phyloP scores from a whole-genome alignment of 2,797 vertebrate genomes.

The Aotus griseimembra region DNA sequence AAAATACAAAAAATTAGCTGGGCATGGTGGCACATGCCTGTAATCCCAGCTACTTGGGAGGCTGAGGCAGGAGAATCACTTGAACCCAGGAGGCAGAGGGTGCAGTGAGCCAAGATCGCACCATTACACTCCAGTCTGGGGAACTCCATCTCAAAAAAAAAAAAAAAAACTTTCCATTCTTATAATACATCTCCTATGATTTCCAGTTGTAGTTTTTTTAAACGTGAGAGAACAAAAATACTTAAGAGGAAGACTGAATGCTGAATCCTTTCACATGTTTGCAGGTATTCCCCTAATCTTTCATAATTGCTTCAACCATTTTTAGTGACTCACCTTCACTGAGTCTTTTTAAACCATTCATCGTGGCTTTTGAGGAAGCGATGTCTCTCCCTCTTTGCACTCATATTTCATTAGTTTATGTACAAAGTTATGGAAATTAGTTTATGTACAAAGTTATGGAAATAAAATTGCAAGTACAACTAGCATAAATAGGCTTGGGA shows the following conservation, averaged over 20 bases:
- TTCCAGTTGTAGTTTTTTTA: neutral
- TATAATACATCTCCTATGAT: neutral
- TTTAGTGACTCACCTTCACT: neutral
- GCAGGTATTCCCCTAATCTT: neutral
- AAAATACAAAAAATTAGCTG: no score
- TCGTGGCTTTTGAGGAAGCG: neutral
- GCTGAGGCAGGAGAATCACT: no score
- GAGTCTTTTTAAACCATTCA: constrained; percentile 29
- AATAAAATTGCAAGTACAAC: neutral
- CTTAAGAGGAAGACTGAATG: neutral
- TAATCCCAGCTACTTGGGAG: no score
- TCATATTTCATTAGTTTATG: neutral
- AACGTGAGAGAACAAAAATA: neutral
- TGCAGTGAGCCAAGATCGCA: no score
- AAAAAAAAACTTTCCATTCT: neutral
- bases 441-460: neutral
- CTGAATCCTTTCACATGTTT: neutral
- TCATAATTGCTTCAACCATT: neutral
- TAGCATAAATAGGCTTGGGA: neutral
- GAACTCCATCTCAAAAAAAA: no score
- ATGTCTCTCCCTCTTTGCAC: neutral
- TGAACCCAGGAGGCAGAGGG: no score
- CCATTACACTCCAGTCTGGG: no score
- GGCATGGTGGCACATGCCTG: no score
- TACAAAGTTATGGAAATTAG: constrained; percentile 15